Evolutionary conservation across 1,140 invertebrate genomes (phyloP), one percentile per base, ranked within the genome.

Genomic region (Eufriesea mexicana): DNA sequence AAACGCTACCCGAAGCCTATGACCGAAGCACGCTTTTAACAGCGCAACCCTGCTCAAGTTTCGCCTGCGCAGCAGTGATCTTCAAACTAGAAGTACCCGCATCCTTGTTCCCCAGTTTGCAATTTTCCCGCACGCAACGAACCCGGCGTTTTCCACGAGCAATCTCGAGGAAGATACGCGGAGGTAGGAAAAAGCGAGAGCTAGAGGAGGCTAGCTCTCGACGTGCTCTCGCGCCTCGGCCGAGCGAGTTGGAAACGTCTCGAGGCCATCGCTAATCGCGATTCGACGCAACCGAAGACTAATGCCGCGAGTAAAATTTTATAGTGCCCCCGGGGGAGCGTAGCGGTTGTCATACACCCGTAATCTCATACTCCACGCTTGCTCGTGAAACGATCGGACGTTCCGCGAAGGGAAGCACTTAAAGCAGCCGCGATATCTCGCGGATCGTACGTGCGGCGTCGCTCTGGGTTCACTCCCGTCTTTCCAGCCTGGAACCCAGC

Each of bases 401-500:
- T 77, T 55, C 49, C 62, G 23, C 18, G 28, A 51, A 77, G 23
- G 75, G 62, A 67, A 77, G 61, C 75, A 67, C 62, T 76, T 67
- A 67, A 51, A 77, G 61, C 59, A 12, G n/a, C 61, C 75, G 16
- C 49, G 61, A 67, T 67, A 67, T 77, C 62, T 67, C 35, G 47
- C 62, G 61, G 75, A 77, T 77, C 75, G 75, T 67, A 42, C 28
- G 9, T 18, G n/a, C 7, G 55, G 20, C 9, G 45, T n/a, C n/a
- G n/a, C n/a, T 51, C 5, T 6, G 18, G 23, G 14, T 14, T 35
- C 62, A 18, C 67, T 45, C 14, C 28, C 66, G 51, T 18, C 74
- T 47, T 23, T 35, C 20, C 16, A 54, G 62, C 49, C 9, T 59
- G 23, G 51, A 5, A 42, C 28, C n/a, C 47, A 64, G 57, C 54